Conservation (phyloP, 2,797 vertebrate genomes). For the Pipistrellus pipistrellus region DNA sequence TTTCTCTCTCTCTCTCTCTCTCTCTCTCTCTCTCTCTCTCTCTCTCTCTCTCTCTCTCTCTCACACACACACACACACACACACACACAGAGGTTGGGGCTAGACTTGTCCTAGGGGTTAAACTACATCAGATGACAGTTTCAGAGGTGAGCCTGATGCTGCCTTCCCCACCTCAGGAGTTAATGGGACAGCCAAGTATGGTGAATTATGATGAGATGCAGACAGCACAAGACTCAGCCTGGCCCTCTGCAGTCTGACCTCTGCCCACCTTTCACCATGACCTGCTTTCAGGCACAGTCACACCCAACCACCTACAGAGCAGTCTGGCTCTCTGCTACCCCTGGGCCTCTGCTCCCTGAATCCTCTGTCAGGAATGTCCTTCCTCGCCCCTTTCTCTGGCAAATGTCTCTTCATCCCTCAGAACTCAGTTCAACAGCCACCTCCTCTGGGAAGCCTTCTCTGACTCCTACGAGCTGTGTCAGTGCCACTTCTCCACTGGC, state of each 20-base stretch:
- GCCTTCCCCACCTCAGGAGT: background rate
- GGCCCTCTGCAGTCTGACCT: background rate
- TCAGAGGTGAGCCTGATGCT: background rate
- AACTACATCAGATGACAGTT: background rate
- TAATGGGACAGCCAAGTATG: background rate
- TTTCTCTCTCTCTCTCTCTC: no score
- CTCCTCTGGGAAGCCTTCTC: conserved; percentile 43
- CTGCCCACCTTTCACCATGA: background rate
- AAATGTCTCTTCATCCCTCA: conserved; percentile 39
- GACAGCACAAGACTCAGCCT: background rate
- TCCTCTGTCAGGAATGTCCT: background rate
- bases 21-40: no score
- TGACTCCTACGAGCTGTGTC: background rate
- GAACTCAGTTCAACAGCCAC: background rate
- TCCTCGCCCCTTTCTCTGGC: background rate
- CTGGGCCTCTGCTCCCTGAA: background rate
- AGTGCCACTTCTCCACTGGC: background rate
- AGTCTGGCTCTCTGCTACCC: background rate
- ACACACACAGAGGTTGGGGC: background rate
- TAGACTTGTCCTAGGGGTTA: background rate
- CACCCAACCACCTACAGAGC: background rate
- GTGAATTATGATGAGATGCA: background rate
- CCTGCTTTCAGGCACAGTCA: background rate
- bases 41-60: no score
- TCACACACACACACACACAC: background rate